Evolutionary conservation across 2,113 vertebrate species (phyloP).

Genomic region (Argyrosomus japonicus): DNA sequence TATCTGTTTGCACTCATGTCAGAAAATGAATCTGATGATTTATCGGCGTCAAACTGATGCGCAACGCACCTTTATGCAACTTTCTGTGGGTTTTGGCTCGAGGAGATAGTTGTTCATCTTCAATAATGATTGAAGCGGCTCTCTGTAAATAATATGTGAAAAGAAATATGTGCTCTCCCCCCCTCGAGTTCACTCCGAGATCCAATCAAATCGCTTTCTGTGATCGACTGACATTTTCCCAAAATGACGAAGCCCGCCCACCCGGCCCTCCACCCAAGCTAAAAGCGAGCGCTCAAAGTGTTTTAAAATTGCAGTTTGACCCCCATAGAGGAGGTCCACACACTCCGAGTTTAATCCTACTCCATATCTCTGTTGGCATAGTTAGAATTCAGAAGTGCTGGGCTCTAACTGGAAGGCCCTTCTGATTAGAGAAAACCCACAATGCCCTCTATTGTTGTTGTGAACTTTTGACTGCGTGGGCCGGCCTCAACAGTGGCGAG

Average conservation of each 20-base stretch:
- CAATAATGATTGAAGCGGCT: not conserved
- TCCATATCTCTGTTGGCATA: constrained; percentile 77
- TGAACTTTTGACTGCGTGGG: constrained; percentile 86
- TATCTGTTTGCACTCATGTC: not conserved
- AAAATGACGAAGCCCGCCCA: constrained; percentile 53
- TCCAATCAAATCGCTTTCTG: constrained; percentile 49
- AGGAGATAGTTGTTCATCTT: not conserved
- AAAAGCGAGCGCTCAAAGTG: constrained; percentile 45
- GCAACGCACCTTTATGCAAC: not conserved
- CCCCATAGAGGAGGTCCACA: constrained; percentile 64
- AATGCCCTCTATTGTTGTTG: constrained; percentile 80
- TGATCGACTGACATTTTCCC: constrained; percentile 66
- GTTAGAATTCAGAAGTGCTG: constrained; percentile 74
- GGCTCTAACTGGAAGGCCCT: constrained; percentile 71
- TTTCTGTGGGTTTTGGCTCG: constrained; percentile 9
- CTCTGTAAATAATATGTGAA: constrained; percentile 9
- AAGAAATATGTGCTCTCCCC: constrained; percentile 9
- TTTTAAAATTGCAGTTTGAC: constrained; percentile 70
- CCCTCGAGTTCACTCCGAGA: constrained; percentile 17
- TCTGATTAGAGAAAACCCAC: constrained; percentile 77
- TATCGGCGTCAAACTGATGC: constrained; percentile 11
- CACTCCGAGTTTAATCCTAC: constrained; percentile 70
- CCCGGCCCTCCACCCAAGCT: constrained; percentile 47
- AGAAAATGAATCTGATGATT: constrained; percentile 28
- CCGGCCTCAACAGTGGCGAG: constrained; percentile 64